Evolutionary conservation across 2,797 vertebrate species (phyloP).

Genomic region (Stomatorhinus walkeri): DNA sequence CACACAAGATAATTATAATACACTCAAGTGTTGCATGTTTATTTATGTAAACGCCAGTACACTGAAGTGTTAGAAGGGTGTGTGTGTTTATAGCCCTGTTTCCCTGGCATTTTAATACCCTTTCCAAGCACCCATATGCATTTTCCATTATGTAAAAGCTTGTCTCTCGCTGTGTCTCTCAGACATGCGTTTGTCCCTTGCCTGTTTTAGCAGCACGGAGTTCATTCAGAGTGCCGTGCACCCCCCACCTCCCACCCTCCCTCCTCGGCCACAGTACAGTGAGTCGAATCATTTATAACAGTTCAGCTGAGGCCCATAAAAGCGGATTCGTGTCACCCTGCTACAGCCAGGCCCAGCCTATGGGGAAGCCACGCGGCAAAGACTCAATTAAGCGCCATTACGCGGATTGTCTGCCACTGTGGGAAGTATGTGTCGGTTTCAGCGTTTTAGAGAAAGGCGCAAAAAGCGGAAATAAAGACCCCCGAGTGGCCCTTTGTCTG

Average conservation of each 20-base stretch:
- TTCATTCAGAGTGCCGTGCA: background rate
- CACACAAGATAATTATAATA: background rate
- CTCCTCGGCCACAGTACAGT: background rate
- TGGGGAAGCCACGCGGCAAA: background rate
- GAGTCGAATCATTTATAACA: constrained; percentile 1
- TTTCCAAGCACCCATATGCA: background rate
- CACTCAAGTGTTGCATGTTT: background rate
- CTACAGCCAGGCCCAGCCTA: background rate
- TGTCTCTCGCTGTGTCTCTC: background rate
- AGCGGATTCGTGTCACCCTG: background rate
- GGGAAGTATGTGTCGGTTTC: background rate
- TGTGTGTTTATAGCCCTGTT: background rate
- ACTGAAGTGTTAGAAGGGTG: background rate
- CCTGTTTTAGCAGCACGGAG: background rate
- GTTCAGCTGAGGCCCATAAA: background rate
- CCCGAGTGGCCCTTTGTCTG: constrained; percentile 1
- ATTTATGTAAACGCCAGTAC: background rate
- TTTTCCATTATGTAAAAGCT: background rate
- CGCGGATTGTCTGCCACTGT: constrained; percentile 3
- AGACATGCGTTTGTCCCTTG: background rate
- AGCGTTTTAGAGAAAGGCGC: constrained; percentile 4
- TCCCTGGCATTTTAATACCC: background rate
- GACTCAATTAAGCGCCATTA: constrained; percentile 24
- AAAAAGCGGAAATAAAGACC: background rate
- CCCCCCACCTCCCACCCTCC: background rate